Conservation (phyloP, 2,797 vertebrate species). For the Enteromius treurensis region DNA sequence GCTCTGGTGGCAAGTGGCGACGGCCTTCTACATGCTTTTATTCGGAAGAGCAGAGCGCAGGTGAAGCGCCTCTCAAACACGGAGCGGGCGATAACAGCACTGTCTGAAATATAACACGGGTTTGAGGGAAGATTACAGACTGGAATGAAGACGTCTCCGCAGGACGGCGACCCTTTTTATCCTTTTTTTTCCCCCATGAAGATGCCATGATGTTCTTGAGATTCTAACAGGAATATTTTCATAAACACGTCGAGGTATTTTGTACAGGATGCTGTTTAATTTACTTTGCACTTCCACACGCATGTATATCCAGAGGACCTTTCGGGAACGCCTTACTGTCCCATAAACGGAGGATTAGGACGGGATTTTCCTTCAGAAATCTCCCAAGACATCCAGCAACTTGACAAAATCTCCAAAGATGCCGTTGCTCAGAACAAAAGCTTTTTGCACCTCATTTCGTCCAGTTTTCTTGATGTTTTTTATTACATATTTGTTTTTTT, state of each 20-base stretch:
- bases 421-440: slow-evolving; percentile 74
- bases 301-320: slow-evolving; percentile 74
- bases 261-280: slow-evolving; percentile 76
- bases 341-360: slow-evolving; percentile 41
- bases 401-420: slow-evolving; percentile 79
- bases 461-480: slow-evolving; percentile 46
- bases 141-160: slow-evolving; percentile 69
- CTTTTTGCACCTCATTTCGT: slow-evolving; percentile 77
- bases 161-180: slow-evolving; percentile 75
- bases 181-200: slow-evolving; percentile 57
- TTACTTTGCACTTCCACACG: slow-evolving; percentile 79
- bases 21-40: slow-evolving; percentile 73
- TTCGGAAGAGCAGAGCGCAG: slow-evolving; percentile 75
- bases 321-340: slow-evolving; percentile 80
- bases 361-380: slow-evolving; percentile 63
- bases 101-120: slow-evolving; percentile 78
- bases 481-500: slow-evolving; percentile 19
- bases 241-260: slow-evolving; percentile 76
- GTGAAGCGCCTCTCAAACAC: slow-evolving; percentile 67
- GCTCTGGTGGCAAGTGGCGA: slow-evolving; percentile 77
- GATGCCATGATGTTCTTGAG: slow-evolving; percentile 80
- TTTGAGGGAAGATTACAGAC: slow-evolving; percentile 42
- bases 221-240: slow-evolving; percentile 76
- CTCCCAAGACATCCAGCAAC: slow-evolving; percentile 71
- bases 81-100: slow-evolving; percentile 71